A percentile compares a stretch with the other conserved stretches of the same genome.
Evolutionary conservation across 2,888 invertebrate species (phyloP).

Genomic region (Kryphioiulus occultus): DNA sequence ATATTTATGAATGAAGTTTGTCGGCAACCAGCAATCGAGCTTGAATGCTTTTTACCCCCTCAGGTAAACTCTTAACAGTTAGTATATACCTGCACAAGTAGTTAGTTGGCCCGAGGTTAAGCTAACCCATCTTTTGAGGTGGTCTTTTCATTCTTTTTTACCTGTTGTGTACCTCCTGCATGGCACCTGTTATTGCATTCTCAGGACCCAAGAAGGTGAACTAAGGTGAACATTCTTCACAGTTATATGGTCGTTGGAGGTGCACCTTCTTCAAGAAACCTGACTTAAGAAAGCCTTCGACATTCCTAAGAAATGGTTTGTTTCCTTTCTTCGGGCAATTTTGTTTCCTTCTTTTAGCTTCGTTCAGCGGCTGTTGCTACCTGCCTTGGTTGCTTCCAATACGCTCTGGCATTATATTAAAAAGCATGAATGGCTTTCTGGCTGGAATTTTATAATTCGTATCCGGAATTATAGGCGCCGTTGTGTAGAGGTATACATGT

Average conservation of each 20-base stretch:
- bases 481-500: neutral
- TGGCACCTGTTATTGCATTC: constrained; percentile 46
- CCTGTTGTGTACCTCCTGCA: constrained; percentile 43
- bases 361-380: constrained; percentile 10
- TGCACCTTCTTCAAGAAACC: constrained; percentile 24
- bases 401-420: neutral
- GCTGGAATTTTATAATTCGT: constrained; percentile 20
- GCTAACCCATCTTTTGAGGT: constrained; percentile 43
- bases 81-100: constrained; percentile 17
- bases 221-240: constrained; percentile 42
- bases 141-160: constrained; percentile 46
- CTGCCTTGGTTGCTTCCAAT: neutral
- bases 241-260: constrained; percentile 41
- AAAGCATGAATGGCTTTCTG: constrained; percentile 13
- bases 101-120: constrained; percentile 41
- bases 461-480: neutral
- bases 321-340: constrained; percentile 42
- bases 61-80: constrained; percentile 42
- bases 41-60: constrained; percentile 39
- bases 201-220: constrained; percentile 44
- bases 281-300: constrained; percentile 39
- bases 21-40: constrained; percentile 41
- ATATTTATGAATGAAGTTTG: constrained; percentile 45
- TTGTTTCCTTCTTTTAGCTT: constrained; percentile 36
- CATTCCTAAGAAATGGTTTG: constrained; percentile 47